These are phyloP conservation scores for Lophotriccus pileatus DNA, from an alignment of 2,797 vertebrate species.

Conservation along the genomic window DNA sequence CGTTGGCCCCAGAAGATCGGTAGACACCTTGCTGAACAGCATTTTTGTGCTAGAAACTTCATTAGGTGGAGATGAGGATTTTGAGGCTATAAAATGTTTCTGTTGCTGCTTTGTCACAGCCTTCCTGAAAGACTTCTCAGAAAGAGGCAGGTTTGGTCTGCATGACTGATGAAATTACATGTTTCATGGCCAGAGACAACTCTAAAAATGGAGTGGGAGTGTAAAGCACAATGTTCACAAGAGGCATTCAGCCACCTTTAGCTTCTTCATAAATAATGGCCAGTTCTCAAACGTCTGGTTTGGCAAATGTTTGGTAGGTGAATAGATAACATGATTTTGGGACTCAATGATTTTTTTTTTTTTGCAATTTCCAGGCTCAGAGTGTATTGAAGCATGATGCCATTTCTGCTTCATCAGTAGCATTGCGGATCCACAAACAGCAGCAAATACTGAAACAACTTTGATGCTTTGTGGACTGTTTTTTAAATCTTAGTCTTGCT, in stretches of 20 bases:
- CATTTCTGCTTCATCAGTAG: not conserved
- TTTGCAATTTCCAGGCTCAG: not conserved
- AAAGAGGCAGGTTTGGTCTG: not conserved
- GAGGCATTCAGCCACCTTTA: not conserved
- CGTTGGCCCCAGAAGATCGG: fast-evolving
- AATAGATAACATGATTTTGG: not conserved
- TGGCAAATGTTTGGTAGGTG: not conserved
- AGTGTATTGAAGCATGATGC: not conserved
- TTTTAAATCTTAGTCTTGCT: not conserved
- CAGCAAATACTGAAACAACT: not conserved
- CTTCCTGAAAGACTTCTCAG: not conserved
- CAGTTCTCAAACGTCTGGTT: not conserved
- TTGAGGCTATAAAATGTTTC: not conserved
- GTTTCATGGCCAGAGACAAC: not conserved
- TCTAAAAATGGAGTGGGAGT: not conserved
- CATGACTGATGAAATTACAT: not conserved
- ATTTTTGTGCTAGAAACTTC: not conserved
- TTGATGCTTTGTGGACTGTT: not conserved
- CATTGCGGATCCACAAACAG: not conserved
- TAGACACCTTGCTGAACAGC: not conserved
- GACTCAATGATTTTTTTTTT: not conserved
- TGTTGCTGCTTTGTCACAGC: not conserved
- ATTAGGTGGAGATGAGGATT: not conserved
- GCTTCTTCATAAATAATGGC: not conserved
- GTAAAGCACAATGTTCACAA: not conserved